A percentile compares a stretch with the other conserved stretches of the same genome.
Evolutionary conservation across 1,140 invertebrate species (phyloP).

Genomic region (Eurosta solidaginis): DNA sequence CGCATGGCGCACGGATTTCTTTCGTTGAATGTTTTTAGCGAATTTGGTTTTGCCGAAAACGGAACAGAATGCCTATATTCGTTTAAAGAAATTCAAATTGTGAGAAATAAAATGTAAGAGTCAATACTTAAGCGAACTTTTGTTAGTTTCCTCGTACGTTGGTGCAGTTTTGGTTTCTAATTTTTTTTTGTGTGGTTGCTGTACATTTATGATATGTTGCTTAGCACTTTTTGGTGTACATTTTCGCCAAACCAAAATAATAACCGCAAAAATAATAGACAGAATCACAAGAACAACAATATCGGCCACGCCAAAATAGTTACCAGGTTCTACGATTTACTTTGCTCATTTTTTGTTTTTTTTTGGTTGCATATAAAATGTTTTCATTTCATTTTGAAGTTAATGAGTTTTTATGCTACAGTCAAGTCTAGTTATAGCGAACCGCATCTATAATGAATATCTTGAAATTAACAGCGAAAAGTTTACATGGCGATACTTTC

Average conservation of each 20-base stretch:
- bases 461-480: no score
- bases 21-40: no score
- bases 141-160: background rate
- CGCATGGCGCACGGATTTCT: no score
- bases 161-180: background rate
- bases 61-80: no score
- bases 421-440: no score
- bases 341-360: background rate
- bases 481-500: no score
- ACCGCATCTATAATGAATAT: no score
- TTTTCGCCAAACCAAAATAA: background rate
- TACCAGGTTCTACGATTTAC: background rate
- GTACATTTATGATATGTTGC: constrained; percentile 1
- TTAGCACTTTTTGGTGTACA: background rate
- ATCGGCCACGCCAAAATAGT: background rate
- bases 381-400: background rate
- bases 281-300: background rate
- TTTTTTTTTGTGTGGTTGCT: background rate
- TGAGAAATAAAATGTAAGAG: no score
- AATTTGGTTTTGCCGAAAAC: no score
- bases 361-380: background rate
- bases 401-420: background rate
- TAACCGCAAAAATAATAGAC: background rate
- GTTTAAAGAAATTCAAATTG: no score
- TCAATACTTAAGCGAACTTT: no score